Percentiles rank a stretch among this genome's conserved stretches.
Conservation (phyloP, 2,113 vertebrate species). For the Asarcornis scutulata region DNA sequence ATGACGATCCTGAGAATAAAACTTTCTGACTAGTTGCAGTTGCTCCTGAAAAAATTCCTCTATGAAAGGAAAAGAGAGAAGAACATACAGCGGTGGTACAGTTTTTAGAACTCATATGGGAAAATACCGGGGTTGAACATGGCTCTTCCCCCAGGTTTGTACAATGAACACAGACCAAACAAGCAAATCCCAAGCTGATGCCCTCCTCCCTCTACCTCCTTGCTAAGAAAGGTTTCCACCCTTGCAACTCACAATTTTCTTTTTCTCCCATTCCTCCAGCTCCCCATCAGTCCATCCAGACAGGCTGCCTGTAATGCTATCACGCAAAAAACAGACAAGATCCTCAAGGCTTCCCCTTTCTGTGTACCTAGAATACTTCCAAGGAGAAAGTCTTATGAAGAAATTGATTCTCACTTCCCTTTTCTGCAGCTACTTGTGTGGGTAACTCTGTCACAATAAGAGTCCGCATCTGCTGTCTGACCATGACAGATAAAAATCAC, state of each 20-base stretch:
- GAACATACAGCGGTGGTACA: background rate
- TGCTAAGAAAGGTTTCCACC: background rate
- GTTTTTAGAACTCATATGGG: background rate
- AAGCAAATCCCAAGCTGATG: background rate
- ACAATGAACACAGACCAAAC: background rate
- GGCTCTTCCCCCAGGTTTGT: background rate
- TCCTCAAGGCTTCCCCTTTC: background rate
- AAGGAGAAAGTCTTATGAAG: background rate
- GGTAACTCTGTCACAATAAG: background rate
- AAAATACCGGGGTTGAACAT: background rate
- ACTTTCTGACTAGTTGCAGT: background rate
- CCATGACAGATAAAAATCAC: background rate
- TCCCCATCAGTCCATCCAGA: background rate
- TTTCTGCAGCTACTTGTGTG: background rate
- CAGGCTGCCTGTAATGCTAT: background rate
- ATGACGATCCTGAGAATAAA: background rate
- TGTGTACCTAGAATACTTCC: background rate
- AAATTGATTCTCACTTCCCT: slow-evolving; percentile 3
- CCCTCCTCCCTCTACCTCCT: background rate
- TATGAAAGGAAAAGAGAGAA: background rate
- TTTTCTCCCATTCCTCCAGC: background rate
- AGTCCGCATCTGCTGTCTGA: background rate
- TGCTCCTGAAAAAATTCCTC: background rate
- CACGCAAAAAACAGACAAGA: background rate
- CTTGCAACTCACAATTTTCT: background rate